These are phyloP conservation scores for Anorthoa munda DNA, from an alignment of 2,888 invertebrate species.

Conservation along the genomic window DNA sequence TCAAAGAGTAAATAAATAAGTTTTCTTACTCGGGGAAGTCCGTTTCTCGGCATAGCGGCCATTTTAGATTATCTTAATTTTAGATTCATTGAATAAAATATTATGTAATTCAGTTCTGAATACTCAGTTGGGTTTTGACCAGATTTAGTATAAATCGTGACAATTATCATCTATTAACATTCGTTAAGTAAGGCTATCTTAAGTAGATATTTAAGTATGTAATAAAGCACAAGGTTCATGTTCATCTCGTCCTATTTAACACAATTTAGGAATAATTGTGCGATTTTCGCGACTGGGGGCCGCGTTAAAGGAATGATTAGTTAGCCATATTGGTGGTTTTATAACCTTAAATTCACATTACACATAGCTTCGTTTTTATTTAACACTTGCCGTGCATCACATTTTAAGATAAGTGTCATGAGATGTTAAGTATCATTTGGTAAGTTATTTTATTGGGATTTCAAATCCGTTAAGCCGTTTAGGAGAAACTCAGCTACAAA, in stretches of 20 bases:
- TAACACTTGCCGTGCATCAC: constrained; percentile 1
- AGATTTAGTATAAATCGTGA: constrained; percentile 24
- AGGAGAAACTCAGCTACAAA: not conserved
- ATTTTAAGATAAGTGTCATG: not conserved
- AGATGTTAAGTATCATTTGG: constrained; percentile 16
- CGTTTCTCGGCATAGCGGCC: not conserved
- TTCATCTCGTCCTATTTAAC: constrained; percentile 35
- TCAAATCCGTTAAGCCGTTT: constrained; percentile 5
- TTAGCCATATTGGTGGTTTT: constrained; percentile 16
- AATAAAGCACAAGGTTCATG: constrained; percentile 54
- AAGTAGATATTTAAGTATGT: constrained; percentile 13
- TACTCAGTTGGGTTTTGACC: constrained; percentile 1
- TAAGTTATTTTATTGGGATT: constrained; percentile 17
- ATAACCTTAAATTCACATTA: constrained; percentile 22
- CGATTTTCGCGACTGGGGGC: constrained; percentile 39
- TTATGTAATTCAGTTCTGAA: not conserved
- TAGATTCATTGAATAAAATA: constrained; percentile 23
- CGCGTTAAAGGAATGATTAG: constrained; percentile 26
- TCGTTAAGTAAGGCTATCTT: constrained; percentile 25
- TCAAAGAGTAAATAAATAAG: constrained; percentile 9
- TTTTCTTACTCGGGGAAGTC: not conserved
- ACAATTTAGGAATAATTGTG: constrained; percentile 53
- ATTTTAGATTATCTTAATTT: constrained; percentile 12
- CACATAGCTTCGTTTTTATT: constrained; percentile 18
- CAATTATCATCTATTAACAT: constrained; percentile 46